A percentile compares a stretch with the other conserved stretches of the same genome.
Conservation (phyloP, 2,113 vertebrate genomes). For the Phycodurus eques region DNA sequence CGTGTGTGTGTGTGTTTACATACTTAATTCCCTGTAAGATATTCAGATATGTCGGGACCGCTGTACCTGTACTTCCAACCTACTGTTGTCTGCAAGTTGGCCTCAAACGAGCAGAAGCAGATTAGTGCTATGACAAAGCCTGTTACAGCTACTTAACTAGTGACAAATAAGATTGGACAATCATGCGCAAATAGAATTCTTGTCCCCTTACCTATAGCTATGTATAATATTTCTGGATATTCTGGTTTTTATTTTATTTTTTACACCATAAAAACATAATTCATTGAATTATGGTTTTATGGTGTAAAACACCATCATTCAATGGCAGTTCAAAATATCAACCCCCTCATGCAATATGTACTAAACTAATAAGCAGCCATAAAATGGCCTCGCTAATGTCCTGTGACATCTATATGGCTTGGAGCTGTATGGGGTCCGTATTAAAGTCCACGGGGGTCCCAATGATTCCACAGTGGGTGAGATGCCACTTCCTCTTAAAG, state of each 20-base stretch:
- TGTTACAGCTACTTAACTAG: slow-evolving; percentile 70
- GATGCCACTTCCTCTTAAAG: slow-evolving; percentile 61
- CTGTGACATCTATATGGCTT: slow-evolving; percentile 53
- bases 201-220: slow-evolving; percentile 35
- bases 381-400: slow-evolving; percentile 54
- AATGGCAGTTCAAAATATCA: slow-evolving; percentile 28
- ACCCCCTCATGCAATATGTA: slow-evolving; percentile 42
- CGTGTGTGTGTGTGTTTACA: slow-evolving; percentile 35
- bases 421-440: slow-evolving; percentile 53
- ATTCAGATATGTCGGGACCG: slow-evolving; percentile 49
- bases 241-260: background rate
- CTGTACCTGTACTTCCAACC: slow-evolving; percentile 38
- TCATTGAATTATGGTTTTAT: background rate
- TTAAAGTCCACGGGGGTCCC: slow-evolving; percentile 57
- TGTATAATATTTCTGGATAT: slow-evolving; percentile 10
- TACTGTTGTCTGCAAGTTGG: slow-evolving; percentile 56
- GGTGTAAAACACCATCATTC: slow-evolving; percentile 1
- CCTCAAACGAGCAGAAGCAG: slow-evolving; percentile 62
- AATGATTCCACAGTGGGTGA: slow-evolving; percentile 40
- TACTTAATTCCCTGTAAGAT: slow-evolving; percentile 64
- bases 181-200: slow-evolving; percentile 46
- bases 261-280: slow-evolving; percentile 2
- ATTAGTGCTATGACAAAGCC: slow-evolving; percentile 69
- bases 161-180: slow-evolving; percentile 64
- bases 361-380: slow-evolving; percentile 54